These are phyloP conservation scores for Pitangus sulphuratus DNA, from an alignment of 2,797 vertebrate species.

Conservation along the genomic window DNA sequence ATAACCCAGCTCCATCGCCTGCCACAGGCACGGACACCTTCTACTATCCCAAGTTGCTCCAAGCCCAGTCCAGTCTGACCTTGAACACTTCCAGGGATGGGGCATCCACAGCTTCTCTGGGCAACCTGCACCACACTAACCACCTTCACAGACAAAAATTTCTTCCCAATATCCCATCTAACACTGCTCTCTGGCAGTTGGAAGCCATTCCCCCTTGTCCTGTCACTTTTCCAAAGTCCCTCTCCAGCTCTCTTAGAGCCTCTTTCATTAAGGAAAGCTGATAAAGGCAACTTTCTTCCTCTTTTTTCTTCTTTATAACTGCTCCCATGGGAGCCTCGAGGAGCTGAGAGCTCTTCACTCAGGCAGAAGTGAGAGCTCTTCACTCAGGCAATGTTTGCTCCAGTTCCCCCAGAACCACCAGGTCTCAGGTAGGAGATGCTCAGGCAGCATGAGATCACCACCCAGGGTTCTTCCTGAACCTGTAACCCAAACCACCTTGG, in stretches of 20 bases:
- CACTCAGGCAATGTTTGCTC: rapidly evolving
- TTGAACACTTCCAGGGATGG: neutral
- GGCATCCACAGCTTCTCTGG: neutral
- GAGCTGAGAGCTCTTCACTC: rapidly evolving
- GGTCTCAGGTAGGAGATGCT: neutral
- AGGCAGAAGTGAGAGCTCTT: neutral
- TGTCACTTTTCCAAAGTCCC: neutral
- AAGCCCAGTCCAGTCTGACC: neutral
- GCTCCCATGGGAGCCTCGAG: rapidly evolving
- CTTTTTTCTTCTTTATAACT: neutral
- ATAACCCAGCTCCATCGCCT: neutral
- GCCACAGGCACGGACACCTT: neutral
- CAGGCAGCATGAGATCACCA: rapidly evolving
- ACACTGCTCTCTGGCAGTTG: neutral
- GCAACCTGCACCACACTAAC: neutral
- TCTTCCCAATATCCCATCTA: neutral
- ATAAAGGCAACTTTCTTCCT: neutral
- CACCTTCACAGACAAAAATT: neutral
- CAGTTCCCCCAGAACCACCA: rapidly evolving
- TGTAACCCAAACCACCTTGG: rapidly evolving
- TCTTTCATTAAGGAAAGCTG: neutral
- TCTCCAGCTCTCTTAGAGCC: neutral
- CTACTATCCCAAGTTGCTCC: neutral
- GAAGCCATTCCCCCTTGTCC: neutral
- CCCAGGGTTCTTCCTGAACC: rapidly evolving